A percentile compares a stretch with the other conserved stretches of the same genome.
Conservation (phyloP, 2,797 vertebrate species). For the Cephalopachus bancanus region DNA sequence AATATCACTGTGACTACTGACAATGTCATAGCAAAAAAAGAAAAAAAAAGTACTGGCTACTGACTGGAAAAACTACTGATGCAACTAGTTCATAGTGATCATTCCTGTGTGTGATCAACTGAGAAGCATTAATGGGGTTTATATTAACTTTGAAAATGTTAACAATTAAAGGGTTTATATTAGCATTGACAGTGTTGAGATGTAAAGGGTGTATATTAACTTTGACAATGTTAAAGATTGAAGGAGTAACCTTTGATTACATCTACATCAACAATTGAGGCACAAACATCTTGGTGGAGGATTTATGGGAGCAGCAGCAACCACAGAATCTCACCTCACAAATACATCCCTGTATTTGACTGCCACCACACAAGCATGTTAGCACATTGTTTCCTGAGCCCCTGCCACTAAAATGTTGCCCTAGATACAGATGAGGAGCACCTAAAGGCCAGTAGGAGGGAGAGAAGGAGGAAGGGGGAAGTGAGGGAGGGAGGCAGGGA, state of each 20-base stretch:
- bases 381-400: background rate
- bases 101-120: constrained; percentile 75
- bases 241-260: constrained; percentile 24
- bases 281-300: background rate
- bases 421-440: background rate
- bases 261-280: background rate
- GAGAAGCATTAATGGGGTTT: constrained; percentile 70
- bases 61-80: constrained; percentile 20
- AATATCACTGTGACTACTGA: background rate
- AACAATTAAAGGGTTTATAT: constrained; percentile 79
- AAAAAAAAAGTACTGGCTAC: background rate
- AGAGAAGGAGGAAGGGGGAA: background rate
- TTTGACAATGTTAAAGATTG: constrained; percentile 69
- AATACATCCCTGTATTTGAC: background rate
- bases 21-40: background rate
- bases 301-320: background rate
- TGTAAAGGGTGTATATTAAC: constrained; percentile 79
- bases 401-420: constrained; percentile 10
- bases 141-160: constrained; percentile 82
- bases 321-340: background rate
- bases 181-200: constrained; percentile 58
- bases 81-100: constrained; percentile 53
- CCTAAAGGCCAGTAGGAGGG: background rate
- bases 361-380: background rate
- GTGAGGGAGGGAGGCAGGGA: background rate